Percentiles rank a stretch among this genome's conserved stretches.
Evolutionary conservation across 2,113 vertebrate genomes (phyloP).

Genomic region (Emydocephalus ijimae): DNA sequence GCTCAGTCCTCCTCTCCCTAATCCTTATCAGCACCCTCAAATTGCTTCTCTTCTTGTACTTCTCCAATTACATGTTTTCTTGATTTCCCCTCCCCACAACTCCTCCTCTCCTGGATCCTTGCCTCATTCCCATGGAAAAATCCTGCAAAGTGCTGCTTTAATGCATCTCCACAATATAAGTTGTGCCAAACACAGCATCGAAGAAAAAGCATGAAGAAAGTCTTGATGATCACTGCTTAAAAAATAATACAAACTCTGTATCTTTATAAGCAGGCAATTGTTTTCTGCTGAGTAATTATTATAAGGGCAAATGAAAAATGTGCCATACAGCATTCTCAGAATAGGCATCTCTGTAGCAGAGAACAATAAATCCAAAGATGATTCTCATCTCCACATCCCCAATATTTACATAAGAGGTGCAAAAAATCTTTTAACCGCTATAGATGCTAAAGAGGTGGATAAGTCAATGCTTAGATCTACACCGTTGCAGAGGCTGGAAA

Average conservation of each 20-base stretch:
- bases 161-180: background rate
- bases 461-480: background rate
- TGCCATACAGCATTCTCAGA: background rate
- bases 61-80: background rate
- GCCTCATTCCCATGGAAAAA: background rate
- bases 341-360: background rate
- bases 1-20: background rate
- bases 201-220: background rate
- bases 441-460: background rate
- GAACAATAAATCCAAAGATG: background rate
- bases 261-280: background rate
- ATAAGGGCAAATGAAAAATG: background rate
- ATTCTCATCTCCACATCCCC: background rate
- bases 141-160: background rate
- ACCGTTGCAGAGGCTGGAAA: background rate
- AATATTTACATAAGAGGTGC: background rate
- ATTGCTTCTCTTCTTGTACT: background rate
- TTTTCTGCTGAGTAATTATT: background rate
- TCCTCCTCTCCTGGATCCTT: background rate
- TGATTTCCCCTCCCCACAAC: background rate
- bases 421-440: background rate
- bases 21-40: background rate
- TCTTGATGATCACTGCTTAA: background rate
- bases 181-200: background rate
- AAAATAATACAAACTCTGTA: background rate